Evolutionary conservation across 2,113 vertebrate species (phyloP).

Genomic region (Perca fluviatilis): DNA sequence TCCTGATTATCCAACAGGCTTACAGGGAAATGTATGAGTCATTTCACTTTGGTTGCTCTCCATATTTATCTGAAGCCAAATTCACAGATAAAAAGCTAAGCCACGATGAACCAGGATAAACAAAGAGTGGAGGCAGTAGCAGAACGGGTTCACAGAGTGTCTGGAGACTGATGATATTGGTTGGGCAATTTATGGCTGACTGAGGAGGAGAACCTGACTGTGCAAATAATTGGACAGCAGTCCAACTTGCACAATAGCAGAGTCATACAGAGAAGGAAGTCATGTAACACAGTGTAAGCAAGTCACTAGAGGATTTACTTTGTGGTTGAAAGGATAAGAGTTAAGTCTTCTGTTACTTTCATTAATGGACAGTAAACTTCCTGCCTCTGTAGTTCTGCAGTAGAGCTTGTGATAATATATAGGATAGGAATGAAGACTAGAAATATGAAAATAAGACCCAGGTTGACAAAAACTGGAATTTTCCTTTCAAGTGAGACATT

Average conservation of each 20-base stretch:
- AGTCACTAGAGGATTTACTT: slow-evolving; percentile 14
- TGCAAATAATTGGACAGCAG: not conserved
- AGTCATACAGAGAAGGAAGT: slow-evolving; percentile 1
- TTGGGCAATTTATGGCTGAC: not conserved
- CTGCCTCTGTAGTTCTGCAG: not conserved
- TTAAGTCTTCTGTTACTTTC: not conserved
- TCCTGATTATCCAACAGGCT: slow-evolving; percentile 29
- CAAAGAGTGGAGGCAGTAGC: slow-evolving; percentile 25
- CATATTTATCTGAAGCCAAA: slow-evolving; percentile 41
- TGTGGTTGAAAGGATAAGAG: not conserved
- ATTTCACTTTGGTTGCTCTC: slow-evolving; percentile 40
- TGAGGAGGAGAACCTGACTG: not conserved
- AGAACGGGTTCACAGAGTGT: slow-evolving; percentile 1
- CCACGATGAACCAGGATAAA: slow-evolving; percentile 38
- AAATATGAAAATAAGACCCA: not conserved
- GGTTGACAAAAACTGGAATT: not conserved
- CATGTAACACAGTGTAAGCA: not conserved
- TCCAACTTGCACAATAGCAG: not conserved
- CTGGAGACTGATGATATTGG: not conserved
- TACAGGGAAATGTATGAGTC: slow-evolving; percentile 54
- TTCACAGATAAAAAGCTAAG: slow-evolving; percentile 47
- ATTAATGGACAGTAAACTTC: not conserved
- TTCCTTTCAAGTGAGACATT: not conserved
- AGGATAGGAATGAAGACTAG: not conserved
- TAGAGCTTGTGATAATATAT: not conserved